Evolutionary conservation across 2,113 vertebrate species (phyloP).

Genomic region (Halcyon senegalensis): DNA sequence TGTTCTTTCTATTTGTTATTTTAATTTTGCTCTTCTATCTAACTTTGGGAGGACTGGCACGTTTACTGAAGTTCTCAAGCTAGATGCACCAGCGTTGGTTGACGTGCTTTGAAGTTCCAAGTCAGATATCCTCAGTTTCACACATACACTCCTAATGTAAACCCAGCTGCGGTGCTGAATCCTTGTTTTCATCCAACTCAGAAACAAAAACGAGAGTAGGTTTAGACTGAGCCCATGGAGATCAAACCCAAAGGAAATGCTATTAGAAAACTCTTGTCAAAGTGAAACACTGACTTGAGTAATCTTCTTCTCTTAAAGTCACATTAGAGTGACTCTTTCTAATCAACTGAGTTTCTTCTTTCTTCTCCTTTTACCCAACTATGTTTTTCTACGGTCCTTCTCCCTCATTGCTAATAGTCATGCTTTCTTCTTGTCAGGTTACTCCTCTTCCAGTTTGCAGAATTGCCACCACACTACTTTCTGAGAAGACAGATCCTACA

Average conservation of each 20-base stretch:
- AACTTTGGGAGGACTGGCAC: background rate
- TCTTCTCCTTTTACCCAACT: background rate
- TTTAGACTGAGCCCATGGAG: background rate
- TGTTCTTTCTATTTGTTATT: background rate
- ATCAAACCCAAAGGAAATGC: background rate
- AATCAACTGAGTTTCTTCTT: background rate
- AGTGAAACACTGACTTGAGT: background rate
- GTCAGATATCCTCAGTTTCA: constrained; percentile 6
- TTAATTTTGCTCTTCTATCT: background rate
- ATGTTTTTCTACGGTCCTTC: background rate
- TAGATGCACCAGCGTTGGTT: background rate
- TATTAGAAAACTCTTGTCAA: background rate
- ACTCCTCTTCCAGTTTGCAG: background rate
- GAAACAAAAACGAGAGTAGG: background rate
- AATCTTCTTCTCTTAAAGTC: background rate
- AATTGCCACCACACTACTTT: background rate
- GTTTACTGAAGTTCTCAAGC: background rate
- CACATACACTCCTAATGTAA: constrained; percentile 4
- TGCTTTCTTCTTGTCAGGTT: background rate
- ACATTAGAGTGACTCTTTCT: background rate
- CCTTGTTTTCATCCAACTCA: background rate
- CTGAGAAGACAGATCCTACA: background rate
- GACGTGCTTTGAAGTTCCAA: background rate
- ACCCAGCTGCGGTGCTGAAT: constrained; percentile 10
- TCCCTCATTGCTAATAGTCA: background rate